Conservation (phyloP, 2,888 invertebrate species). For the Proisotoma minuta region DNA sequence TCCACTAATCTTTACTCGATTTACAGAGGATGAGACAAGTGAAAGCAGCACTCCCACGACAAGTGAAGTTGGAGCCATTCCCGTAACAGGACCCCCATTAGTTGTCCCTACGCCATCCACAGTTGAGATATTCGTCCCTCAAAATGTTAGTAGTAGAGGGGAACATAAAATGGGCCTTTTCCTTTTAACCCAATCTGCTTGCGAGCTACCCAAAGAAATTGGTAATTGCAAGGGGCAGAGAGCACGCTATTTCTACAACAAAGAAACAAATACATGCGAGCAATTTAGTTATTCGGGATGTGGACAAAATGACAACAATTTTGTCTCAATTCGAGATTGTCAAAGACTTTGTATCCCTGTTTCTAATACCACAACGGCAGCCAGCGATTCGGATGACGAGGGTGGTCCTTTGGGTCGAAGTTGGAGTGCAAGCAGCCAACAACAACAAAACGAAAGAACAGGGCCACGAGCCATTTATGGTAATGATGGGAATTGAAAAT, state of each 20-base stretch:
- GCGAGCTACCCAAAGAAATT: conserved; percentile 22
- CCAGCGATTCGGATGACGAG: not conserved
- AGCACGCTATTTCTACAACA: conserved; percentile 36
- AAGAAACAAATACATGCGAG: conserved; percentile 32
- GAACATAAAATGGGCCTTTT: not conserved
- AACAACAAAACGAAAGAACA: too few relatives aligned
- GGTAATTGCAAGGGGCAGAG: conserved; percentile 40
- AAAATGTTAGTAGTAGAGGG: not conserved
- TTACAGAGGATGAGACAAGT: not conserved
- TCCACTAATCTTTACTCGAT: not conserved
- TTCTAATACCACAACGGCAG: not conserved
- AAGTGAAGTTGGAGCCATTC: conserved; percentile 2
- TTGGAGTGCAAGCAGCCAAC: not conserved
- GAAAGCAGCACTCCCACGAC: not conserved
- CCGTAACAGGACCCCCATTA: not conserved
- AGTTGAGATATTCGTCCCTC: conserved; percentile 18
- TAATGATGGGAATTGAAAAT: conserved; percentile 1
- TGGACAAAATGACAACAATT: conserved; percentile 49
- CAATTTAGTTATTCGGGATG: conserved; percentile 42
- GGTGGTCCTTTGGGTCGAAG: not conserved
- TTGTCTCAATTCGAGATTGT: conserved; percentile 45
- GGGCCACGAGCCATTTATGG: conserved; percentile 11
- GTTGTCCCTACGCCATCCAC: conserved; percentile 9
- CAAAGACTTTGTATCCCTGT: conserved; percentile 28
- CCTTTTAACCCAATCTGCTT: conserved; percentile 20